These are phyloP conservation scores for Arbacia lixula DNA, from an alignment of 53 echinoderm and acorn worm species.

Conservation along the genomic window DNA sequence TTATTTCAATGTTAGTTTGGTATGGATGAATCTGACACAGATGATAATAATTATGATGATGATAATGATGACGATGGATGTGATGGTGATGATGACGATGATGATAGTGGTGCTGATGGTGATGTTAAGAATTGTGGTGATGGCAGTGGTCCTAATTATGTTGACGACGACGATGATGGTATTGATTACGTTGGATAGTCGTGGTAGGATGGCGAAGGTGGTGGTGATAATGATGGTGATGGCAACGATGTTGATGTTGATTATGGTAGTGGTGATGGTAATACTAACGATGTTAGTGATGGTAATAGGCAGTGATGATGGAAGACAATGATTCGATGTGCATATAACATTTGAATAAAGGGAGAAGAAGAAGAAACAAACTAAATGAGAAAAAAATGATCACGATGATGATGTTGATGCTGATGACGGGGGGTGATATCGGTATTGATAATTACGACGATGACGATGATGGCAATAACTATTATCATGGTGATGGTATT, in stretches of 20 bases:
- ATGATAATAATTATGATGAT: too few relatives aligned
- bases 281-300: constrained; percentile 2
- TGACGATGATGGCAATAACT: neutral
- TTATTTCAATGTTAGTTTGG: too few relatives aligned
- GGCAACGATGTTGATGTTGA: constrained; percentile 1
- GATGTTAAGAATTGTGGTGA: neutral
- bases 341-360: neutral
- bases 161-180: neutral
- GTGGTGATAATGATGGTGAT: constrained; percentile 17
- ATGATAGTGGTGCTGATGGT: neutral
- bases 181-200: neutral
- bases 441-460: neutral
- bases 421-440: neutral
- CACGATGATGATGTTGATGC: neutral
- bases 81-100: too few relatives aligned
- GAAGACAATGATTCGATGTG: neutral
- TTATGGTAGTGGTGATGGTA: constrained; percentile 19
- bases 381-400: too few relatives aligned
- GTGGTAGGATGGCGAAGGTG: neutral
- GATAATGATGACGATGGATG: too few relatives aligned
- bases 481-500: neutral
- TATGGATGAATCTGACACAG: too few relatives aligned
- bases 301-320: neutral
- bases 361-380: too few relatives aligned
- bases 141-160: neutral